Conservation (phyloP, 2,888 invertebrate genomes). For the Morpho helenor region DNA sequence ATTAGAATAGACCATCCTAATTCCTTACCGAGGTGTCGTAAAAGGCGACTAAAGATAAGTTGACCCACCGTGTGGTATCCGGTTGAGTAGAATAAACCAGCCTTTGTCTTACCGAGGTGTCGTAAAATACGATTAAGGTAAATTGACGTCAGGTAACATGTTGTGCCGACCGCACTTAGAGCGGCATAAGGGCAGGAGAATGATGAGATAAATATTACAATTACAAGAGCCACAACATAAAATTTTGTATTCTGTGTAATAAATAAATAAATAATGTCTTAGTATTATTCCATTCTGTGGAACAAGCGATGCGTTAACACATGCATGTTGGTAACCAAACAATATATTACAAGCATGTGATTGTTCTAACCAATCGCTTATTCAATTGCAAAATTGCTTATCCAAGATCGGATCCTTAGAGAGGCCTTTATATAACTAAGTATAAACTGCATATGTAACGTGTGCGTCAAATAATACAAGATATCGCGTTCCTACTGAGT, state of each 20-base stretch:
- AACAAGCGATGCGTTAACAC: constrained; percentile 20
- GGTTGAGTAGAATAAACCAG: too few species aligned
- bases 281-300: constrained; percentile 21
- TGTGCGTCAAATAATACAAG: not conserved
- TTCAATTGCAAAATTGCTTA: constrained; percentile 32
- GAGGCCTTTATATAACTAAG: constrained; percentile 12
- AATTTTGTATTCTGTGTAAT: too few species aligned
- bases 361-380: constrained; percentile 28
- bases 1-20: too few species aligned
- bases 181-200: too few species aligned
- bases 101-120: too few species aligned
- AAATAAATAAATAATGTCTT: not conserved
- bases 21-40: too few species aligned
- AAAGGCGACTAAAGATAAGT: too few species aligned
- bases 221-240: constrained; percentile 1
- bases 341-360: constrained; percentile 26
- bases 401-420: constrained; percentile 26
- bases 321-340: constrained; percentile 19
- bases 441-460: not conserved
- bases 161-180: too few species aligned
- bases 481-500: too few species aligned
- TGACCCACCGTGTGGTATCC: too few species aligned
- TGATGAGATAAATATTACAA: not conserved
- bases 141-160: too few species aligned
- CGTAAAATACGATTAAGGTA: too few species aligned